These are phyloP conservation scores for Antigone vipio DNA, from an alignment of 2,113 vertebrate genomes.

Conservation along the genomic window DNA sequence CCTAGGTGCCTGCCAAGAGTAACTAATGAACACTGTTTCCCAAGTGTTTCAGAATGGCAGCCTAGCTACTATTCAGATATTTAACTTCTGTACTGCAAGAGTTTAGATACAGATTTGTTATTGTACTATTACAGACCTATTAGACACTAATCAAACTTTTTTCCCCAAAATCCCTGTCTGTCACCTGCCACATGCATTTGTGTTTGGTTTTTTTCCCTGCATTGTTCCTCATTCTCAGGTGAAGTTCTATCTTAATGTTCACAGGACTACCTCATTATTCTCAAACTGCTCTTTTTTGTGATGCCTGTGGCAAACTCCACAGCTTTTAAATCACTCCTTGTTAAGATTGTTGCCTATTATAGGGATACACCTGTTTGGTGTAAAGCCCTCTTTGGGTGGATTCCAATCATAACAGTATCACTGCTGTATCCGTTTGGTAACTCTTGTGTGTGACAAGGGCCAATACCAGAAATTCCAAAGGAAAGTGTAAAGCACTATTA, in stretches of 20 bases:
- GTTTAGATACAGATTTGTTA: background rate
- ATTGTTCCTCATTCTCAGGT: background rate
- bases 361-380: background rate
- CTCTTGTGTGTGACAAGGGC: background rate
- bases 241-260: background rate
- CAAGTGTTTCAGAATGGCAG: background rate
- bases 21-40: constrained; percentile 8
- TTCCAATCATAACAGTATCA: background rate
- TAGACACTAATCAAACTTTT: background rate
- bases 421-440: background rate
- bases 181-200: background rate
- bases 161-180: background rate
- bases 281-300: background rate
- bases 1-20: background rate
- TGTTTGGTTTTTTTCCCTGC: background rate
- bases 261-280: background rate
- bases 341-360: background rate
- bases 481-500: background rate
- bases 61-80: background rate
- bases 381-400: background rate
- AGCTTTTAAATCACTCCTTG: background rate
- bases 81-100: background rate
- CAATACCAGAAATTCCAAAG: background rate
- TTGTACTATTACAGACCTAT: background rate
- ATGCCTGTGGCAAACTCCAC: background rate